Conservation (phyloP, 2,113 vertebrate species). For the Rhinoderma darwinii region DNA sequence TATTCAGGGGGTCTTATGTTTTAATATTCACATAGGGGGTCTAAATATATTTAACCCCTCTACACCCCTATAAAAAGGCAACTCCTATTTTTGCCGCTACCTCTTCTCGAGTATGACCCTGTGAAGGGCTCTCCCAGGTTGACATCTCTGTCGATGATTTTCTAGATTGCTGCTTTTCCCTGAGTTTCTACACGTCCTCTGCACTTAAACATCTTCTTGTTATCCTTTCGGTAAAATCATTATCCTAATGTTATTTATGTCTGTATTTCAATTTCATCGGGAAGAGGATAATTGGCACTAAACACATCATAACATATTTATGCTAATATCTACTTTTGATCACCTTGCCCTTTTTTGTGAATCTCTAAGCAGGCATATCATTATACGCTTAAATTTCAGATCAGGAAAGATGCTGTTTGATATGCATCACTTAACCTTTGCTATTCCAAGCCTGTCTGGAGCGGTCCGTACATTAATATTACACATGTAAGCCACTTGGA, state of each 20-base stretch:
- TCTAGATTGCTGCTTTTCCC: not conserved
- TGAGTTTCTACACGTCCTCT: not conserved
- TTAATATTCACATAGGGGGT: no score
- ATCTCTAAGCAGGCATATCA: constrained; percentile 34
- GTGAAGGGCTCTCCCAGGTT: no score
- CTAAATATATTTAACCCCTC: no score
- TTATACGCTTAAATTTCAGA: not conserved
- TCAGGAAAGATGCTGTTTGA: not conserved
- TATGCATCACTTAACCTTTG: constrained; percentile 27
- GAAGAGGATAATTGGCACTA: constrained; percentile 37
- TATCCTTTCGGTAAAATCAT: not conserved
- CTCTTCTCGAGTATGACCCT: no score
- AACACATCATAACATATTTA: constrained; percentile 51
- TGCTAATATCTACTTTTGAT: constrained; percentile 39
- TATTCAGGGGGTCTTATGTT: no score
- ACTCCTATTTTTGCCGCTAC: no score
- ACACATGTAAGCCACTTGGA: constrained; percentile 11
- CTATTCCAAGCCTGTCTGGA: not conserved
- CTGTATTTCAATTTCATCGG: constrained; percentile 11
- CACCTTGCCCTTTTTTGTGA: constrained; percentile 44
- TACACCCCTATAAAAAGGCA: no score
- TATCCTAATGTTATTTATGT: constrained; percentile 16
- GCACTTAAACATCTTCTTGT: not conserved
- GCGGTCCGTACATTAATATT: constrained; percentile 10
- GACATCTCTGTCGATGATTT: no score